A percentile compares a stretch with the other conserved stretches of the same genome.
Evolutionary conservation across 1,140 invertebrate genomes (phyloP).

Genomic region (Rhizoglyphus robini): DNA sequence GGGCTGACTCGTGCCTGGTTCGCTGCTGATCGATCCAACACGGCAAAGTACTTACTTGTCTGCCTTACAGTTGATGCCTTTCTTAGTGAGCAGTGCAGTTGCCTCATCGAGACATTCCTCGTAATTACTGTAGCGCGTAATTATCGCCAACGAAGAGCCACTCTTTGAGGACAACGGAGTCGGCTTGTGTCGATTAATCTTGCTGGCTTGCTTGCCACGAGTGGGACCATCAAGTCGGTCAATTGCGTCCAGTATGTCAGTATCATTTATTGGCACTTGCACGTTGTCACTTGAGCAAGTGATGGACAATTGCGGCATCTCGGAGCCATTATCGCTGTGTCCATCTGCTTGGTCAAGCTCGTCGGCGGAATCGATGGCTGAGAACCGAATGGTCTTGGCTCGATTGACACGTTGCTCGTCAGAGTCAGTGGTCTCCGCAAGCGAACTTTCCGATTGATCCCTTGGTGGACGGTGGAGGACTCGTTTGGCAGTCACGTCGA

Average conservation of each 20-base stretch:
- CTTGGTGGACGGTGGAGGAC: neutral
- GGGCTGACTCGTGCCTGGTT: no score
- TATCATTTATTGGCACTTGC: no score
- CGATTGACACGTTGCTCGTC: slow-evolving; percentile 12
- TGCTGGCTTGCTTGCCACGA: neutral
- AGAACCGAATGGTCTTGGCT: neutral
- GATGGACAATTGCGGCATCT: no score
- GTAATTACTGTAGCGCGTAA: slow-evolving; percentile 9
- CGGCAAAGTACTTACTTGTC: neutral
- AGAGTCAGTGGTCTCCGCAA: slow-evolving; percentile 3
- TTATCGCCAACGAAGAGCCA: slow-evolving; percentile 1
- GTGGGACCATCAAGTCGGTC: neutral
- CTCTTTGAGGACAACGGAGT: neutral
- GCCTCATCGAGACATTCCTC: neutral
- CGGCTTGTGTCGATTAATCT: neutral
- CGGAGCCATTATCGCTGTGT: no score
- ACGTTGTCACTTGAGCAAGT: no score
- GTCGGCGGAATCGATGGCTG: neutral
- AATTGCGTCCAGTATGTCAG: no score
- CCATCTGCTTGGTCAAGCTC: slow-evolving; percentile 2
- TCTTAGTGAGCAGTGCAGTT: neutral
- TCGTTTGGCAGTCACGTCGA: neutral
- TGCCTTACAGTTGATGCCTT: slow-evolving; percentile 12
- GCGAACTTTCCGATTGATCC: neutral
- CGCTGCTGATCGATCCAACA: no score